Conservation (phyloP, 2,797 vertebrate species). For the Acomys russatus region DNA sequence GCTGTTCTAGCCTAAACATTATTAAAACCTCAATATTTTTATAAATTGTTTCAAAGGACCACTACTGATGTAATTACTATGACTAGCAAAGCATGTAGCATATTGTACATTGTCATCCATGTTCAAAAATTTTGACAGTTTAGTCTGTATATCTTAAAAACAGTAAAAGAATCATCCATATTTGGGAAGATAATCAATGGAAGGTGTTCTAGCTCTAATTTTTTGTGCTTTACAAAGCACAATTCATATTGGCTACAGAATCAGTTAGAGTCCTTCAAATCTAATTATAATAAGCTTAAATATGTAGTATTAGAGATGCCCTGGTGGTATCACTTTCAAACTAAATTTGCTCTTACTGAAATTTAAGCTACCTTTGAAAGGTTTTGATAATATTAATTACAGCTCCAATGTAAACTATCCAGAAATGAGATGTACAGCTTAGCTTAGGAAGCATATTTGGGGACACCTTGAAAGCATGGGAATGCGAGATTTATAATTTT, state of each 20-base stretch:
- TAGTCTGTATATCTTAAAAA: slow-evolving; percentile 84
- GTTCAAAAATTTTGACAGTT: slow-evolving; percentile 77
- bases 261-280: slow-evolving; percentile 72
- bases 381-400: slow-evolving; percentile 81
- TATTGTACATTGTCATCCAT: slow-evolving; percentile 61
- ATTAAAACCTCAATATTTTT: slow-evolving; percentile 75
- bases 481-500: slow-evolving; percentile 77
- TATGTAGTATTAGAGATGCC: slow-evolving; percentile 74
- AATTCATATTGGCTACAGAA: slow-evolving; percentile 78
- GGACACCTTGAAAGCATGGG: slow-evolving; percentile 62
- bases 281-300: slow-evolving; percentile 86
- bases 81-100: slow-evolving; percentile 71
- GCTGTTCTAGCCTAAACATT: slow-evolving; percentile 68
- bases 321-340: slow-evolving; percentile 80
- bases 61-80: slow-evolving; percentile 78
- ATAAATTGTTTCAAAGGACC: slow-evolving; percentile 75
- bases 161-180: slow-evolving; percentile 83
- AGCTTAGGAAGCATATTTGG: slow-evolving; percentile 75
- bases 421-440: slow-evolving; percentile 65
- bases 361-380: slow-evolving; percentile 78
- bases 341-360: slow-evolving; percentile 81
- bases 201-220: slow-evolving; percentile 84
- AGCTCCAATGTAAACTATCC: slow-evolving; percentile 74
- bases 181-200: slow-evolving; percentile 83
- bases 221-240: slow-evolving; percentile 83